Conservation (phyloP, 2,888 invertebrate genomes). For the Caenorhabditis becei region DNA sequence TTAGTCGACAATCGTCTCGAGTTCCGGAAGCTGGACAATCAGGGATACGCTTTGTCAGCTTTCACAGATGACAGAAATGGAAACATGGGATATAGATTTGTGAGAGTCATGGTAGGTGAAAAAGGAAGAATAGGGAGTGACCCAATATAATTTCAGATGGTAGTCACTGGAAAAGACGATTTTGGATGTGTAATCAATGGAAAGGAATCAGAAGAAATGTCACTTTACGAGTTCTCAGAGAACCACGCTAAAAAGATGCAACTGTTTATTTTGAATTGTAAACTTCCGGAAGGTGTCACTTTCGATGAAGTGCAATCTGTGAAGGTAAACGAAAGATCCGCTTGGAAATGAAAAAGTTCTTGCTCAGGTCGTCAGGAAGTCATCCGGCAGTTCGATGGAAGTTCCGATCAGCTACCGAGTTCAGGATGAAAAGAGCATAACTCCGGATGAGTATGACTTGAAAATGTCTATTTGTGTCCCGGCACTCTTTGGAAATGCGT, state of each 20-base stretch:
- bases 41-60: slow-evolving; percentile 39
- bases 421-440: slow-evolving; percentile 46
- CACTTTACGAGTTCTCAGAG: slow-evolving; percentile 66
- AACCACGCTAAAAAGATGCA: slow-evolving; percentile 60
- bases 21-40: slow-evolving; percentile 29
- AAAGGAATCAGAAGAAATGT: slow-evolving; percentile 9
- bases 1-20: slow-evolving; percentile 24
- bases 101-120: slow-evolving; percentile 47
- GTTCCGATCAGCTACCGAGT: slow-evolving; percentile 53
- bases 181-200: slow-evolving; percentile 42
- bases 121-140: not conserved
- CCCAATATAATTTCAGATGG: slow-evolving; percentile 23
- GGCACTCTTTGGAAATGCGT: slow-evolving; percentile 61
- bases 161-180: slow-evolving; percentile 14
- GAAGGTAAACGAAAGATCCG: slow-evolving; percentile 24
- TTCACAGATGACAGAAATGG: slow-evolving; percentile 59
- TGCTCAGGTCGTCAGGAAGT: slow-evolving; percentile 13
- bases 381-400: slow-evolving; percentile 1
- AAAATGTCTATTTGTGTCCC: slow-evolving; percentile 68
- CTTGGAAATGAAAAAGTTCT: not conserved
- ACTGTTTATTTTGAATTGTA: slow-evolving; percentile 63
- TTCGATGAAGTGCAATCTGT: slow-evolving; percentile 32
- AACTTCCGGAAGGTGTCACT: slow-evolving; percentile 35
- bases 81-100: slow-evolving; percentile 64
- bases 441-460: slow-evolving; percentile 37